phyloP scores from a whole-genome alignment of 2,113 vertebrate species.

The Pteruthius melanotis region DNA sequence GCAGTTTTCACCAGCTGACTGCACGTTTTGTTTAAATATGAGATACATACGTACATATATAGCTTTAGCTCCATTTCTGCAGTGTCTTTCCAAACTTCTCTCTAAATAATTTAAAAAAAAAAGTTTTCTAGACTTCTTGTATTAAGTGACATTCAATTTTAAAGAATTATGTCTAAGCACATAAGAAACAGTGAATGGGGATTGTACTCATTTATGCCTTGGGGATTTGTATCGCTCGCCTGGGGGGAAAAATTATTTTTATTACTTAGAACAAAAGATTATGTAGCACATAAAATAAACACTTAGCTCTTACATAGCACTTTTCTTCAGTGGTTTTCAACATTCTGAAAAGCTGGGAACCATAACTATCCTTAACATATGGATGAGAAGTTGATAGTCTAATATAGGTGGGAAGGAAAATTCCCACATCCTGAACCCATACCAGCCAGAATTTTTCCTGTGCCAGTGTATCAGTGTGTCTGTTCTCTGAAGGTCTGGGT shows the following conservation, averaged over 20 bases:
- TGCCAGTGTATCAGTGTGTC: background rate
- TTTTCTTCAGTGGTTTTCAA: background rate
- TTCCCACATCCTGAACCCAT: background rate
- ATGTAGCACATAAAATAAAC: constrained; percentile 1
- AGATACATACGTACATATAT: background rate
- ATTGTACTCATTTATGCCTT: background rate
- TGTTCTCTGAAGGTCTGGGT: background rate
- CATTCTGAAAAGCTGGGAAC: background rate
- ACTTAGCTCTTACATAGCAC: background rate
- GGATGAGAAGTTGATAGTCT: background rate
- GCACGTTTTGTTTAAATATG: constrained; percentile 22
- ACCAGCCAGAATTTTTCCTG: background rate
- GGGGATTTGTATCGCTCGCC: background rate
- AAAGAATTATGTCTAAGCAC: background rate
- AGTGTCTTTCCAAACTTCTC: background rate
- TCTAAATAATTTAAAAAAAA: background rate
- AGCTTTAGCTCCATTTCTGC: background rate
- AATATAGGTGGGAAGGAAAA: background rate
- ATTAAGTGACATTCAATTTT: background rate
- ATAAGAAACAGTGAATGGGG: background rate
- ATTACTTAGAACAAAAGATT: constrained; percentile 11
- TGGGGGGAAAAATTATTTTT: background rate
- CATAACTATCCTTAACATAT: background rate
- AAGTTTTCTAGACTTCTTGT: background rate
- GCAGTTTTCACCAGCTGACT: constrained; percentile 23